Evolutionary conservation across 2,113 vertebrate genomes (phyloP).

Genomic region (Mesoclemmys tuberculata): DNA sequence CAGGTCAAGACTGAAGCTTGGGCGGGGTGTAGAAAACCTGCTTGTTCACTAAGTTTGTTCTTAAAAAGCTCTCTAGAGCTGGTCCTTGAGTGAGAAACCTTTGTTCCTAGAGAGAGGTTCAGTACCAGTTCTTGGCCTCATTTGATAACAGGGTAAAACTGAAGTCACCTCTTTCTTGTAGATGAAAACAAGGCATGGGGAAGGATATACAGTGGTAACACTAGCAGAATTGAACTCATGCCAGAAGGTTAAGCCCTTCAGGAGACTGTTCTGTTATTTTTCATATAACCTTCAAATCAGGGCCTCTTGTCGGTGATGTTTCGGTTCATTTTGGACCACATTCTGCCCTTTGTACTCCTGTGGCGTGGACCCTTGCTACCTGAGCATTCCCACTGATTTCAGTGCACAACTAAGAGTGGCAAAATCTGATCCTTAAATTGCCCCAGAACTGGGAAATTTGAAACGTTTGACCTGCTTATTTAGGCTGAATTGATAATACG

Average conservation of each 20-base stretch:
- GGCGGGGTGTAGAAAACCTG: slow-evolving; percentile 78
- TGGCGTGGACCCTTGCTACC: slow-evolving; percentile 36
- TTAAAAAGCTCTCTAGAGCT: slow-evolving; percentile 79
- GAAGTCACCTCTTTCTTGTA: slow-evolving; percentile 61
- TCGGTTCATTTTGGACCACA: background rate
- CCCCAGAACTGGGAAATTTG: background rate
- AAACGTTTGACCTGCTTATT: slow-evolving; percentile 36
- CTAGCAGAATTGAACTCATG: slow-evolving; percentile 38
- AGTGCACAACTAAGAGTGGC: background rate
- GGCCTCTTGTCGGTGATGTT: background rate
- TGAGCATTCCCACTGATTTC: background rate
- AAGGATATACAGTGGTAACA: slow-evolving; percentile 59
- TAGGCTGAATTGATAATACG: background rate
- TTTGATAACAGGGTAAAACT: slow-evolving; percentile 37
- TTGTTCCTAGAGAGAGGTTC: slow-evolving; percentile 67
- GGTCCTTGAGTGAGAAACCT: slow-evolving; percentile 28
- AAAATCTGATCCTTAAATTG: background rate
- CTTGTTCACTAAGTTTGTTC: slow-evolving; percentile 82
- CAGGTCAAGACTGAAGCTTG: slow-evolving; percentile 75
- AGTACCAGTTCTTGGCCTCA: slow-evolving; percentile 40
- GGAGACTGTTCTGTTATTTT: slow-evolving; percentile 38
- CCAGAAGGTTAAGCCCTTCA: slow-evolving; percentile 47
- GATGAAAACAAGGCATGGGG: slow-evolving; percentile 61
- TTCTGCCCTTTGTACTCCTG: slow-evolving; percentile 1
- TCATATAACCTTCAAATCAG: slow-evolving; percentile 14